Conservation (phyloP, 2,797 vertebrate species). For the Hephaestus fuliginosus region DNA sequence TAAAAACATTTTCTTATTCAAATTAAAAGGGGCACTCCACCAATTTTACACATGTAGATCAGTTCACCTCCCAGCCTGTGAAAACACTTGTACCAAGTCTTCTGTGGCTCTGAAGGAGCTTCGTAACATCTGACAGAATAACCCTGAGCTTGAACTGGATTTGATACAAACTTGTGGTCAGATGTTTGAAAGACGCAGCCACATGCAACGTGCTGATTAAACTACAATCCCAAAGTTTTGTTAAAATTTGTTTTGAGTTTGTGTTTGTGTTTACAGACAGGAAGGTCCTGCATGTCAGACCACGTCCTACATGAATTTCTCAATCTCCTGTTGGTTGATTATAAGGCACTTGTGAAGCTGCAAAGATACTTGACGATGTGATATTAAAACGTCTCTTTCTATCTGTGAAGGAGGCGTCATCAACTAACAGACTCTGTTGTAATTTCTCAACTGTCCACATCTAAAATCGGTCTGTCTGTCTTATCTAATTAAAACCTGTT, state of each 20-base stretch:
- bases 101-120: background rate
- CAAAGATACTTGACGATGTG: background rate
- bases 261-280: background rate
- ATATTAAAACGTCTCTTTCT: background rate
- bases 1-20: background rate
- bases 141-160: background rate
- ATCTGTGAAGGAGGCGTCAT: background rate
- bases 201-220: background rate
- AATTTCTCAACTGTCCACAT: background rate
- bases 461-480: background rate
- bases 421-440: background rate
- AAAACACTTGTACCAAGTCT: background rate
- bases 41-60: background rate
- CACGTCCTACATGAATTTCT: background rate
- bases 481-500: background rate
- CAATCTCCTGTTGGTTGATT: background rate
- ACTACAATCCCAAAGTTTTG: background rate
- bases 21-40: conserved; percentile 10
- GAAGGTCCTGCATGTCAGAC: background rate
- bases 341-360: background rate
- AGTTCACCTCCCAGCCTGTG: background rate
- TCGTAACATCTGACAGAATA: background rate
- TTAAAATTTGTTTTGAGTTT: background rate
- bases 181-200: no score
- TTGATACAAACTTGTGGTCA: background rate